phyloP scores from a whole-genome alignment of 2,797 vertebrate species.

The Pterois miles region DNA sequence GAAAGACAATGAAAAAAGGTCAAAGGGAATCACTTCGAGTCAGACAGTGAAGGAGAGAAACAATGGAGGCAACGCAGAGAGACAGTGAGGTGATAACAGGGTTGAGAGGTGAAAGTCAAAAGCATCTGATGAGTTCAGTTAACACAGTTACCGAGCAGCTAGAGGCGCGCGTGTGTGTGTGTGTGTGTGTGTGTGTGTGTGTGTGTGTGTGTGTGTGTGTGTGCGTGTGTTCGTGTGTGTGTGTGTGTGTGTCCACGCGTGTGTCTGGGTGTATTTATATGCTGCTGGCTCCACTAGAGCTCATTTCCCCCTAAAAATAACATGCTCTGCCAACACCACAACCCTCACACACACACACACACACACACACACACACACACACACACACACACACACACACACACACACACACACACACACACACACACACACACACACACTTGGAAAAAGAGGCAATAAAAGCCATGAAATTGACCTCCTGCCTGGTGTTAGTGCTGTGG shows the following conservation, averaged over 20 bases:
- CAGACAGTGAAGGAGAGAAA: background rate
- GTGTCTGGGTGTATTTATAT: slow-evolving; percentile 77
- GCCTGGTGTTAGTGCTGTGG: slow-evolving; percentile 42
- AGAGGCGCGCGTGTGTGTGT: slow-evolving; percentile 14
- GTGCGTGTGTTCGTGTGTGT: slow-evolving; percentile 40
- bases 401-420: slow-evolving; percentile 6
- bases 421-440: slow-evolving; percentile 48
- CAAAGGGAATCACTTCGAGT: background rate
- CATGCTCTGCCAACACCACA: slow-evolving; percentile 75
- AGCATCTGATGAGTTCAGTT: slow-evolving; percentile 51
- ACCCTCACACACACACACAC: slow-evolving; percentile 33
- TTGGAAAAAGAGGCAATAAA: slow-evolving; percentile 65
- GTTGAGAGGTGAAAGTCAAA: slow-evolving; percentile 13
- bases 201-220: slow-evolving; percentile 36
- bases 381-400: slow-evolving; percentile 21
- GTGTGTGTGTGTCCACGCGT: slow-evolving; percentile 22
- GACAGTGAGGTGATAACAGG: background rate
- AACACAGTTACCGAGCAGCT: slow-evolving; percentile 24
- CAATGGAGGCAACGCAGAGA: background rate
- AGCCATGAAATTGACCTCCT: slow-evolving; percentile 66
- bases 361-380: slow-evolving; percentile 24
- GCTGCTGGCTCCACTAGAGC: slow-evolving; percentile 77
- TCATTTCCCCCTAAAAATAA: slow-evolving; percentile 82
- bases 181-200: slow-evolving; percentile 40
- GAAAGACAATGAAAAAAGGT: background rate